Percentiles rank a stretch among this genome's conserved stretches.
Evolutionary conservation across 2,888 invertebrate species (phyloP).

Genomic region (Diloba caeruleocephala): DNA sequence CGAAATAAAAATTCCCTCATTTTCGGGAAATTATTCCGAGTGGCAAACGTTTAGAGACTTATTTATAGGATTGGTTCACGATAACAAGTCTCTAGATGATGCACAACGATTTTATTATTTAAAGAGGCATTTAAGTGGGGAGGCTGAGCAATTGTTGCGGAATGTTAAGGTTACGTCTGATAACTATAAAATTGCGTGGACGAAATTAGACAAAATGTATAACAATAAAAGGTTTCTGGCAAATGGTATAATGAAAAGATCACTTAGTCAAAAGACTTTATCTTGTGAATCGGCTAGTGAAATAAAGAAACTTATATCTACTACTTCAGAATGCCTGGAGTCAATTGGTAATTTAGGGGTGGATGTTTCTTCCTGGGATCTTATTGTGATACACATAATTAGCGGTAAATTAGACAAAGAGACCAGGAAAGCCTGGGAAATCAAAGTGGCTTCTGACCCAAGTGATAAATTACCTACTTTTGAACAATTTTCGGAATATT

Average conservation of each 20-base stretch:
- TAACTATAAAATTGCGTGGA: conserved; percentile 44
- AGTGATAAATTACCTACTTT: conserved; percentile 39
- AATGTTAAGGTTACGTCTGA: conserved; percentile 27
- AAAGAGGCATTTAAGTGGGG: conserved; percentile 39
- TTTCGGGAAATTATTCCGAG: conserved; percentile 46
- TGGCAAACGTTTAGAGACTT: conserved; percentile 46
- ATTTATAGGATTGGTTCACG: conserved; percentile 41
- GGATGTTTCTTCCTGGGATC: not conserved
- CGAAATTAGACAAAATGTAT: conserved; percentile 31
- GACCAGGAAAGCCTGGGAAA: not conserved
- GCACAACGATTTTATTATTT: conserved; percentile 50
- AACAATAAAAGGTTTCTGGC: conserved; percentile 44
- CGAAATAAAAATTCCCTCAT: conserved; percentile 17
- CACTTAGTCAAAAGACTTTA: conserved; percentile 10
- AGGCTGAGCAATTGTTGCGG: conserved; percentile 46
- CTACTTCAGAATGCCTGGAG: not conserved
- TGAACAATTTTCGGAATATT: conserved; percentile 34
- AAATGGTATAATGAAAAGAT: conserved; percentile 30
- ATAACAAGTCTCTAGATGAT: conserved; percentile 38
- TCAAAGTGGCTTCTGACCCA: not conserved
- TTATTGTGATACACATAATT: conserved; percentile 1
- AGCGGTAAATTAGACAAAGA: conserved; percentile 1
- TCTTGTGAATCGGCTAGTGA: conserved; percentile 31
- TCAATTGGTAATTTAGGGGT: conserved; percentile 1
- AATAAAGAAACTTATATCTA: conserved; percentile 22